Conservation (phyloP, 2,113 vertebrate genomes). For the Alouatta palliata region DNA sequence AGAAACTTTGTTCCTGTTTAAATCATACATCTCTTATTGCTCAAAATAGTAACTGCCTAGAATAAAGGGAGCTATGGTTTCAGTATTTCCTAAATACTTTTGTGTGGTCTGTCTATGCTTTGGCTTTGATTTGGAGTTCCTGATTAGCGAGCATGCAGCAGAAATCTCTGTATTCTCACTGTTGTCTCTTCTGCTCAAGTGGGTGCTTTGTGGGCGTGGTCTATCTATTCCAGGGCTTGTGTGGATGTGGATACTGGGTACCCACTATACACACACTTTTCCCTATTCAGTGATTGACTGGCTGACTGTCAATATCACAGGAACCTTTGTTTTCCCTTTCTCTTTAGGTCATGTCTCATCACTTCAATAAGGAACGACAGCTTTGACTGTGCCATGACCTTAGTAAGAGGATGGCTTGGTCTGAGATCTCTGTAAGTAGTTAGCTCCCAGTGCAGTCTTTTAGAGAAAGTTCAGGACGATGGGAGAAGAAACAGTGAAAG, state of each 20-base stretch:
- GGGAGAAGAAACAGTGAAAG: not conserved
- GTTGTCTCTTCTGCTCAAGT: not conserved
- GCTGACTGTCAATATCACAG: too few relatives aligned
- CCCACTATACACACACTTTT: fast-evolving
- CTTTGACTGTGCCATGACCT: not conserved
- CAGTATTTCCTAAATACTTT: not conserved
- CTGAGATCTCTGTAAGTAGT: not conserved
- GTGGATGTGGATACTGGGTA: too few relatives aligned
- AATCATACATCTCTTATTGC: not conserved
- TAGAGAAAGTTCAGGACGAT: too few relatives aligned
- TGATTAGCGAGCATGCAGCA: too few relatives aligned
- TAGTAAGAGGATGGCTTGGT: too few relatives aligned
- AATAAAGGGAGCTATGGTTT: not conserved
- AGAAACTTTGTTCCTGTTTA: not conserved
- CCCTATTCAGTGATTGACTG: fast-evolving
- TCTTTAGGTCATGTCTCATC: not conserved
- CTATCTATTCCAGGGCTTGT: not conserved
- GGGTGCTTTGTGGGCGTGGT: not conserved
- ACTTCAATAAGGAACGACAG: not conserved
- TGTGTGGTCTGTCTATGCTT: not conserved
- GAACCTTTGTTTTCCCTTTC: not conserved
- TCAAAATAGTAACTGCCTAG: not conserved
- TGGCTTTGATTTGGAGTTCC: not conserved
- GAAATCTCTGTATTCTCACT: not conserved
- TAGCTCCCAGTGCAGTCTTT: not conserved